Percentiles rank a stretch among this genome's conserved stretches.
Conservation (phyloP, 2,797 vertebrate species). For the Craterocephalus amniculus region DNA sequence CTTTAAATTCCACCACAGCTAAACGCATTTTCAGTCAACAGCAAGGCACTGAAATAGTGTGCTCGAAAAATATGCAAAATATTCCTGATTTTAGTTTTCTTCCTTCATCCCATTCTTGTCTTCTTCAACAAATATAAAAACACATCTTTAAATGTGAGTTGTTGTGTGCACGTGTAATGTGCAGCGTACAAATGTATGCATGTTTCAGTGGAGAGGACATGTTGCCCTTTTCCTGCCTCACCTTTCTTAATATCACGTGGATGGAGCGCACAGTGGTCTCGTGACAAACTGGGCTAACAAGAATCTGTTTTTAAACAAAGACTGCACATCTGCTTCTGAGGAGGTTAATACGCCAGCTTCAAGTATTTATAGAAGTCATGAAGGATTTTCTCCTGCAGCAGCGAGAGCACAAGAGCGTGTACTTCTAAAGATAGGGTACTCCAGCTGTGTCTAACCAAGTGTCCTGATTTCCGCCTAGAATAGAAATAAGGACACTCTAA, state of each 20-base stretch:
- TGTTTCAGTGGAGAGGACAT: conserved; percentile 24
- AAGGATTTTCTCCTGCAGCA: conserved; percentile 50
- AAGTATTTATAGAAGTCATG: conserved; percentile 56
- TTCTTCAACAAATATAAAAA: neutral
- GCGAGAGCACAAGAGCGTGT: conserved; percentile 18
- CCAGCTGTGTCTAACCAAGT: conserved; percentile 52
- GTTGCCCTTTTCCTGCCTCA: conserved; percentile 52
- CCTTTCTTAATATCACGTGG: conserved; percentile 49
- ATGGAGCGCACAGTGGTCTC: conserved; percentile 23
- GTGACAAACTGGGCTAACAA: conserved; percentile 40
- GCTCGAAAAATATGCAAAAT: neutral
- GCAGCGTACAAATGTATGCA: neutral
- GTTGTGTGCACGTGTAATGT: conserved; percentile 8
- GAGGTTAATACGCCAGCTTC: conserved; percentile 30
- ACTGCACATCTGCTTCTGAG: conserved; percentile 30
- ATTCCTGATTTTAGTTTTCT: neutral
- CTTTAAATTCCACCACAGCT: neutral
- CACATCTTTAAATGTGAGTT: neutral
- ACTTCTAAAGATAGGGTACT: conserved; percentile 51
- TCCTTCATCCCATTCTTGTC: neutral
- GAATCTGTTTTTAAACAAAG: conserved; percentile 35
- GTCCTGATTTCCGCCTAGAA: conserved; percentile 56
- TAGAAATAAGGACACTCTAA: conserved; percentile 40
- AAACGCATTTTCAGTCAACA: neutral
- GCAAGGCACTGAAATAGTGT: too few relatives aligned